Percentiles rank a stretch among this genome's conserved stretches.
phyloP scores from a whole-genome alignment of 2,113 vertebrate genomes.

The Cynopterus brachyotis region DNA sequence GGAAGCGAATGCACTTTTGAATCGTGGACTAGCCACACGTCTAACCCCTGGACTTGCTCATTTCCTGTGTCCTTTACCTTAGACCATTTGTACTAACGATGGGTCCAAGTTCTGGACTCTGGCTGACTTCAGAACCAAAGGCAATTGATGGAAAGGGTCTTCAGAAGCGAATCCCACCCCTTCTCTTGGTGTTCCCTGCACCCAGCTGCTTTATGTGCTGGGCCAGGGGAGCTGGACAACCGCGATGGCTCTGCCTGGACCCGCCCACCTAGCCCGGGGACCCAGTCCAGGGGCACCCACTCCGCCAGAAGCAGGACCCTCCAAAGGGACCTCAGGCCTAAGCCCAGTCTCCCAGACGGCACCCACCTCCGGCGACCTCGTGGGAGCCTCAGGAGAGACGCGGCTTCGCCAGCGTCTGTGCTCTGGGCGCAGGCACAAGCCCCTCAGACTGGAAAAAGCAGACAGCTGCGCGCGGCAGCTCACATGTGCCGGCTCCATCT shows the following conservation, averaged over 20 bases:
- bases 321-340: conserved; percentile 61
- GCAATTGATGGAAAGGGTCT: neutral
- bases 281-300: neutral
- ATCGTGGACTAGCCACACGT: neutral
- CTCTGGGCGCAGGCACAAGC: conserved; percentile 80
- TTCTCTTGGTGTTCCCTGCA: neutral
- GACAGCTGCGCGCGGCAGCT: conserved; percentile 86
- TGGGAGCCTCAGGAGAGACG: conserved; percentile 76
- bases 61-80: neutral
- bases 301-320: neutral
- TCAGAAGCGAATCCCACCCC: neutral
- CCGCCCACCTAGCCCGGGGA: neutral
- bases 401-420: conserved; percentile 77
- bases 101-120: neutral
- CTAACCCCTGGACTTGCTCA: neutral
- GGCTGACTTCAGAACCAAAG: neutral
- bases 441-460: conserved; percentile 84
- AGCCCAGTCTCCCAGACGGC: conserved; percentile 65
- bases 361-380: conserved; percentile 61
- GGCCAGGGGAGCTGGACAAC: neutral
- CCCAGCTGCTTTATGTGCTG: conserved; percentile 12
- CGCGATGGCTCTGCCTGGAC: neutral
- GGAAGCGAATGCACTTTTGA: neutral
- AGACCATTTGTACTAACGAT: neutral
- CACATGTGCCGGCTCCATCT: conserved; percentile 85